These are phyloP conservation scores for Reinhardtius hippoglossoides DNA, from an alignment of 2,113 vertebrate genomes.

Conservation along the genomic window DNA sequence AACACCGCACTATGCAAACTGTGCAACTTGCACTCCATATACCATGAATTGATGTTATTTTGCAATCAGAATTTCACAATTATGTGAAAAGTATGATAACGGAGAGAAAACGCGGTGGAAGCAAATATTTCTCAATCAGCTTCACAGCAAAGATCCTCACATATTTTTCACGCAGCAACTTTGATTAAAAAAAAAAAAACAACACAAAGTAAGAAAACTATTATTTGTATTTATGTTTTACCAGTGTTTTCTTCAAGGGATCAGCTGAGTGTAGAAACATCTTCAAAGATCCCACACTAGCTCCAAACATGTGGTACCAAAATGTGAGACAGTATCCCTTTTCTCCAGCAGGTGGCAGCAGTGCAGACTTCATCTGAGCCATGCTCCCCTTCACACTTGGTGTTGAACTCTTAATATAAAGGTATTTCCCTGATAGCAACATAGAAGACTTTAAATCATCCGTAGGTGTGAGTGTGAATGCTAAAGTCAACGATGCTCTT, in stretches of 20 bases:
- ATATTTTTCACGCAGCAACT: background rate
- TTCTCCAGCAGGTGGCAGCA: constrained; percentile 76
- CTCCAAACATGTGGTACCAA: constrained; percentile 84
- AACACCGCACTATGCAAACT: constrained; percentile 56
- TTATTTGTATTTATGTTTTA: constrained; percentile 38
- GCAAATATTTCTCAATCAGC: constrained; percentile 66
- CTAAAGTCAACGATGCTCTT: background rate
- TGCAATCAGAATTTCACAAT: constrained; percentile 75
- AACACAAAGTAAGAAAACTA: background rate
- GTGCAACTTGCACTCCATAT: constrained; percentile 42
- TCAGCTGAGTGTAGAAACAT: constrained; percentile 68
- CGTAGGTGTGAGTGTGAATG: too few species aligned
- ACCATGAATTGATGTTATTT: constrained; percentile 50
- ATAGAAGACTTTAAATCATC: background rate
- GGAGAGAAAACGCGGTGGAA: constrained; percentile 17
- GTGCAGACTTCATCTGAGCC: constrained; percentile 77
- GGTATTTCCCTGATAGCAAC: constrained; percentile 75
- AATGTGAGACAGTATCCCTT: constrained; percentile 80
- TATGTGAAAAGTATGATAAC: constrained; percentile 45
- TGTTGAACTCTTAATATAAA: constrained; percentile 76
- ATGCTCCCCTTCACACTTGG: constrained; percentile 46
- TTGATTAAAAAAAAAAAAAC: background rate
- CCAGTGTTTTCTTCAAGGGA: constrained; percentile 62
- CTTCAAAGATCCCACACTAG: constrained; percentile 76
- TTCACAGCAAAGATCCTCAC: background rate